Percentiles rank a stretch among this genome's conserved stretches.
These are phyloP conservation scores for Bombus pyrosoma DNA, from an alignment of 1,140 invertebrate species.

Conservation along the genomic window DNA sequence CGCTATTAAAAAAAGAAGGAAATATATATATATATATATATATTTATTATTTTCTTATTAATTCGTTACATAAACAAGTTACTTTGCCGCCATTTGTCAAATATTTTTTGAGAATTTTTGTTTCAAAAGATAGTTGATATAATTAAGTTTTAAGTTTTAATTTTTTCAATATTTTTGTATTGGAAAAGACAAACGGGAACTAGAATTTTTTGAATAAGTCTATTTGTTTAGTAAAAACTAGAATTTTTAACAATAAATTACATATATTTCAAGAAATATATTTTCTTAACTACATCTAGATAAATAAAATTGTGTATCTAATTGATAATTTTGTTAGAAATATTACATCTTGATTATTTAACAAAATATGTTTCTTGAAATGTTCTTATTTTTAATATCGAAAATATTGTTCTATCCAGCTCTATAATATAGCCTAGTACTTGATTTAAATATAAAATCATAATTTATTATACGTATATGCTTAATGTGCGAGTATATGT, in stretches of 20 bases:
- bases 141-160: slow-evolving; percentile 16
- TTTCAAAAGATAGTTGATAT: not conserved
- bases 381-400: not conserved
- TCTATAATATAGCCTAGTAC: slow-evolving; percentile 14
- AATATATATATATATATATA: slow-evolving; percentile 5
- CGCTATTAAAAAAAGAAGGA: not conserved
- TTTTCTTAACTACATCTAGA: not conserved
- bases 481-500: slow-evolving; percentile 7
- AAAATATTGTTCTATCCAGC: slow-evolving; percentile 18
- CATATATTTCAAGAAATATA: slow-evolving; percentile 16
- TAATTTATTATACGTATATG: slow-evolving; percentile 37
- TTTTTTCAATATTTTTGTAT: not conserved
- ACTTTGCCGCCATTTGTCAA: slow-evolving; percentile 17
- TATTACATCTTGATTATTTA: not conserved
- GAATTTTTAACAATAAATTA: slow-evolving; percentile 19
- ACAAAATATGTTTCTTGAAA: slow-evolving; percentile 12
- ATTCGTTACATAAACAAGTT: slow-evolving; percentile 18
- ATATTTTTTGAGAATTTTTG: not conserved
- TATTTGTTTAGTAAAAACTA: slow-evolving; percentile 32
- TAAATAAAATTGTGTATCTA: not conserved
- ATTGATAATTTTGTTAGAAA: not conserved
- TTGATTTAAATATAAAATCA: slow-evolving; percentile 10
- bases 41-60: slow-evolving; percentile 34
- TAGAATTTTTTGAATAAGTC: slow-evolving; percentile 4
- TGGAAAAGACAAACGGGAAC: not conserved